These are phyloP conservation scores for Lutraria rhynchaena DNA, from an alignment of 1,140 invertebrate species.

Conservation along the genomic window DNA sequence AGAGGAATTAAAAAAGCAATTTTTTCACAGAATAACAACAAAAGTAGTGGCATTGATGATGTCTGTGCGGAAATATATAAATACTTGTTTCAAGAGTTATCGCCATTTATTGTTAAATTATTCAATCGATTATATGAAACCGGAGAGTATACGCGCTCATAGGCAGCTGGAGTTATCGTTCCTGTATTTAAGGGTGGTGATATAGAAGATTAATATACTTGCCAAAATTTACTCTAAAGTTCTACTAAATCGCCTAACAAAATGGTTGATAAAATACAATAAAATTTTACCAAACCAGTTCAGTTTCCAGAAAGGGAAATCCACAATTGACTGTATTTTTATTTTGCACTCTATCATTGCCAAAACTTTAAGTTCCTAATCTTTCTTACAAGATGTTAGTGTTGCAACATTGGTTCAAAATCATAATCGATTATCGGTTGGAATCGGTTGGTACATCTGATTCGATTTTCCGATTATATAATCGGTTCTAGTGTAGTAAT, in stretches of 20 bases:
- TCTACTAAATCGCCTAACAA: background rate
- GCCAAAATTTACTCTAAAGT: conserved; percentile 31
- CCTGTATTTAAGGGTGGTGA: conserved; percentile 16
- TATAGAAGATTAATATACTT: conserved; percentile 3
- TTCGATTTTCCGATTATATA: too few relatives aligned
- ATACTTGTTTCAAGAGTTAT: background rate
- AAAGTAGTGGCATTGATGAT: conserved; percentile 22
- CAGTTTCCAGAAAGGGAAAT: conserved; percentile 10
- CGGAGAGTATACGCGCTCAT: conserved; percentile 11
- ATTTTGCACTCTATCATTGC: too few relatives aligned
- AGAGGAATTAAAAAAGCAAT: background rate
- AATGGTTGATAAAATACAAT: background rate
- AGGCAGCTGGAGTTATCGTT: background rate
- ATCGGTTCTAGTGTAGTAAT: too few relatives aligned
- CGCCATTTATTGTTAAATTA: background rate
- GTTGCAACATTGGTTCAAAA: too few relatives aligned
- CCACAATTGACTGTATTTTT: too few relatives aligned
- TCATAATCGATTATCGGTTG: too few relatives aligned
- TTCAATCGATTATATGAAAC: background rate
- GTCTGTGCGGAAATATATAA: conserved; percentile 30
- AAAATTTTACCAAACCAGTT: background rate
- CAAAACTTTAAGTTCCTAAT: too few relatives aligned
- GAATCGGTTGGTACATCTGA: too few relatives aligned
- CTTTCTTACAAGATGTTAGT: too few relatives aligned
- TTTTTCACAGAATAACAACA: background rate